Evolutionary conservation across 2,113 vertebrate genomes (phyloP).

Genomic region (Melanocharis versteri): DNA sequence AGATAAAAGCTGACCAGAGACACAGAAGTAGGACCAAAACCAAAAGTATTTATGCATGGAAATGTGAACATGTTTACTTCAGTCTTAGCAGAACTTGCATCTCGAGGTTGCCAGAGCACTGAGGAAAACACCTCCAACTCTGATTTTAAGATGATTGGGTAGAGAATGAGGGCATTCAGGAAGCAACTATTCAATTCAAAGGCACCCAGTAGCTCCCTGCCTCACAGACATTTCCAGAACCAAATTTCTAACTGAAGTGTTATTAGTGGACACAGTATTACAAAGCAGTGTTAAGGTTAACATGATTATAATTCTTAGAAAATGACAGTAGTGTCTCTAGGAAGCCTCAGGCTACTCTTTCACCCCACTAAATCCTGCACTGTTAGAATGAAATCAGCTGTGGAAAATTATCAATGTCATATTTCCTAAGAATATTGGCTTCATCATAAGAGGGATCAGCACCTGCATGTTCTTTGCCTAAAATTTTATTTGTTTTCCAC

Average conservation of each 20-base stretch:
- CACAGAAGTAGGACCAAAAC: neutral
- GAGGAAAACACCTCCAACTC: neutral
- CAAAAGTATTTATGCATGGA: neutral
- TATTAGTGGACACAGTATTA: neutral
- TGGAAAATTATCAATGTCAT: neutral
- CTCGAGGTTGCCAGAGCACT: neutral
- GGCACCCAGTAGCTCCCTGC: neutral
- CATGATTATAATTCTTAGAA: neutral
- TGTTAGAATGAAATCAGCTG: neutral
- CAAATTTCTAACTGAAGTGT: neutral
- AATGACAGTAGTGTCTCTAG: neutral
- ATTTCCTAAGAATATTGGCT: neutral
- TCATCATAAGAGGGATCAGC: neutral
- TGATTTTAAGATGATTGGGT: neutral
- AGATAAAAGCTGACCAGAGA: neutral
- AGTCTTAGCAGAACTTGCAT: neutral
- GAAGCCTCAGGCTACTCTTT: neutral
- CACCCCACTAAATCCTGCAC: neutral
- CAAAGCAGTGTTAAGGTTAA: neutral
- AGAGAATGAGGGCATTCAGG: neutral
- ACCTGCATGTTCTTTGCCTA: neutral
- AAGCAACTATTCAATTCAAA: neutral
- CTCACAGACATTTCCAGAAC: neutral
- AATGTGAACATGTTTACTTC: neutral
- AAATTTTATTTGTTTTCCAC: neutral